phyloP scores from a whole-genome alignment of 1,140 invertebrate genomes.

The Octopus sinensis region DNA sequence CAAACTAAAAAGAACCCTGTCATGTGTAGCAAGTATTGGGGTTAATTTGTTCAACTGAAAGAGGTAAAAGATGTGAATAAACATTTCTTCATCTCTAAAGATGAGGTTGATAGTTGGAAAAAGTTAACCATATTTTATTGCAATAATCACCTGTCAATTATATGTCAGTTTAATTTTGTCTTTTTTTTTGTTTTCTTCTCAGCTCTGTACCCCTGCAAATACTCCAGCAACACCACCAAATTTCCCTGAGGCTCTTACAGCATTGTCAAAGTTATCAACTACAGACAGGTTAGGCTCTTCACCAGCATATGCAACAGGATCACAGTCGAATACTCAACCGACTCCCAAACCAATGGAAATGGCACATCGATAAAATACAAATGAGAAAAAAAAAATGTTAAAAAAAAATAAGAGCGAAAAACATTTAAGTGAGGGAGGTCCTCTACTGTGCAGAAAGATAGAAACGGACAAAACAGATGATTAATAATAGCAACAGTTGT shows the following conservation, averaged over 20 bases:
- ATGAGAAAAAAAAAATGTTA: background rate
- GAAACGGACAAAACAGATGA: too few relatives aligned
- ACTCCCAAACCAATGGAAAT: constrained; percentile 48
- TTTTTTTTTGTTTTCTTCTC: constrained; percentile 28
- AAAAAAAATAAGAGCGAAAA: background rate
- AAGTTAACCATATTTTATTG: too few relatives aligned
- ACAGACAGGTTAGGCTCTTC: constrained; percentile 45
- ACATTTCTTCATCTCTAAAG: too few relatives aligned
- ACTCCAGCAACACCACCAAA: constrained; percentile 53
- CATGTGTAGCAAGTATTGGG: too few relatives aligned
- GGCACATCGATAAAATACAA: constrained; percentile 38
- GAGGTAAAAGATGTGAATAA: too few relatives aligned
- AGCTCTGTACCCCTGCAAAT: constrained; percentile 53
- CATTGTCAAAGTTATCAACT: constrained; percentile 51
- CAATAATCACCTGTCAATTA: too few relatives aligned
- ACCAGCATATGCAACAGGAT: constrained; percentile 42
- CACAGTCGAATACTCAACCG: constrained; percentile 44
- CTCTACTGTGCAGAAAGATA: too few relatives aligned
- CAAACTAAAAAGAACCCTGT: too few relatives aligned
- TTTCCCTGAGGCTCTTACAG: constrained; percentile 44
- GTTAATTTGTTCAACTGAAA: too few relatives aligned
- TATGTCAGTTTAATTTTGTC: background rate
- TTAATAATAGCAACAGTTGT: too few relatives aligned
- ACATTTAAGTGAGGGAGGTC: too few relatives aligned
- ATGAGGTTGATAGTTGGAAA: too few relatives aligned